Percentiles rank a stretch among this genome's conserved stretches.
Conservation (phyloP, 2,888 invertebrate species). For the Lasius platythorax region DNA sequence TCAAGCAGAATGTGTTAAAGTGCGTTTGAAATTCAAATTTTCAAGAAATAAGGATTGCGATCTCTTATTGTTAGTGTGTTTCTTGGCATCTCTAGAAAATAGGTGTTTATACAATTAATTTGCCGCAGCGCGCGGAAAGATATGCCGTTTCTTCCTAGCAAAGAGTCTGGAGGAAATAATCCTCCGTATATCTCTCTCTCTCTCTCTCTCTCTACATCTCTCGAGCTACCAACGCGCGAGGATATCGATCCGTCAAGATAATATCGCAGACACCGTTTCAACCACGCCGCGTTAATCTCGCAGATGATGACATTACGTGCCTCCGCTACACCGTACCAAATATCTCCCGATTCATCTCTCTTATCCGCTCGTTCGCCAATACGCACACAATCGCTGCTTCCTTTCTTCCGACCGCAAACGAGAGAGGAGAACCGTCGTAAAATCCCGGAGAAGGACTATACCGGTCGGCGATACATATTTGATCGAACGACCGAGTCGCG, state of each 20-base stretch:
- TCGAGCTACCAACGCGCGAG: not conserved
- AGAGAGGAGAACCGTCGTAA: constrained; percentile 64
- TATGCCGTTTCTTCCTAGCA: not conserved
- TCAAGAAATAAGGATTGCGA: not conserved
- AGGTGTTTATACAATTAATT: not conserved
- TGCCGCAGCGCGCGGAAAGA: not conserved
- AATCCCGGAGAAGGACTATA: constrained; percentile 53
- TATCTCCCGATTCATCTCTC: constrained; percentile 24
- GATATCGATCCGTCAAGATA: constrained; percentile 10
- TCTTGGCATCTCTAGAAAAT: not conserved
- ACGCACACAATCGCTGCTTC: constrained; percentile 34
- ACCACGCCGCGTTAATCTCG: constrained; percentile 23
- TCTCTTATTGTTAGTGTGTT: not conserved
- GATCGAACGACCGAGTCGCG: constrained; percentile 71
- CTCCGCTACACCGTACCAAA: not conserved
- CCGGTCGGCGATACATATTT: constrained; percentile 76
- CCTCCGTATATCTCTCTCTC: not conserved
- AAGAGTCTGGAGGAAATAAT: too few relatives aligned
- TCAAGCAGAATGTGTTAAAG: not conserved
- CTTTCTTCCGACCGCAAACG: constrained; percentile 40
- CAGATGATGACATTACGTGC: constrained; percentile 24
- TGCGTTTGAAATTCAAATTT: constrained; percentile 18
- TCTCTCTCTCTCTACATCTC: not conserved
- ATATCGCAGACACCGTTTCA: constrained; percentile 13
- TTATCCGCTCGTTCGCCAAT: constrained; percentile 11